Conservation (phyloP, 2,888 invertebrate species). For the Pachliopta kotzebuea region DNA sequence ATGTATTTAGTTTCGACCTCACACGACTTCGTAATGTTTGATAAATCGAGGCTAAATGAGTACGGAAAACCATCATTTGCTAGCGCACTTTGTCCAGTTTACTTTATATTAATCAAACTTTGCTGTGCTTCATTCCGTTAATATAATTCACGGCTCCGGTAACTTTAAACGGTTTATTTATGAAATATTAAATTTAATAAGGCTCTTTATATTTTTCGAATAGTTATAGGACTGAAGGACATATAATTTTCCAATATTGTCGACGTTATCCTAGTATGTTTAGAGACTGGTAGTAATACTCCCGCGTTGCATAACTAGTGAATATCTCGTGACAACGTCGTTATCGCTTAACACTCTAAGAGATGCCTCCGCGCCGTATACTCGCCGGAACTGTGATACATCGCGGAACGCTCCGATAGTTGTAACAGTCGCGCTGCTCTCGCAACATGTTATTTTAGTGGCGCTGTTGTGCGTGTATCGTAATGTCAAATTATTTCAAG, state of each 20-base stretch:
- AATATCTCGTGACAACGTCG: slow-evolving; percentile 66
- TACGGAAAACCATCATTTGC: slow-evolving; percentile 33
- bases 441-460: slow-evolving; percentile 32
- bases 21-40: slow-evolving; percentile 26
- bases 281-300: slow-evolving; percentile 47
- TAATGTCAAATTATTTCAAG: slow-evolving; percentile 85
- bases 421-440: slow-evolving; percentile 30
- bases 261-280: slow-evolving; percentile 25
- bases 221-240: not conserved
- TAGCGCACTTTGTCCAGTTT: slow-evolving; percentile 29
- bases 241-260: not conserved
- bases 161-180: too few species aligned
- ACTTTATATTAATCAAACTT: slow-evolving; percentile 1
- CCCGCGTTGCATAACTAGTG: slow-evolving; percentile 61
- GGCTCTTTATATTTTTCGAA: too few species aligned
- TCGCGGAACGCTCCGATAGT: slow-evolving; percentile 36
- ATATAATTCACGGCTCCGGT: not conserved
- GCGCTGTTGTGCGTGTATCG: slow-evolving; percentile 41
- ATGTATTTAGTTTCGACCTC: slow-evolving; percentile 14
- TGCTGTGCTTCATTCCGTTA: not conserved
- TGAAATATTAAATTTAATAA: too few species aligned
- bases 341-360: slow-evolving; percentile 69
- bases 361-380: slow-evolving; percentile 65
- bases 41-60: slow-evolving; percentile 43
- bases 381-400: slow-evolving; percentile 45